Percentiles rank a stretch among this genome's conserved stretches.
Evolutionary conservation across 2,113 vertebrate species (phyloP).

Genomic region (Vulpes lagopus): DNA sequence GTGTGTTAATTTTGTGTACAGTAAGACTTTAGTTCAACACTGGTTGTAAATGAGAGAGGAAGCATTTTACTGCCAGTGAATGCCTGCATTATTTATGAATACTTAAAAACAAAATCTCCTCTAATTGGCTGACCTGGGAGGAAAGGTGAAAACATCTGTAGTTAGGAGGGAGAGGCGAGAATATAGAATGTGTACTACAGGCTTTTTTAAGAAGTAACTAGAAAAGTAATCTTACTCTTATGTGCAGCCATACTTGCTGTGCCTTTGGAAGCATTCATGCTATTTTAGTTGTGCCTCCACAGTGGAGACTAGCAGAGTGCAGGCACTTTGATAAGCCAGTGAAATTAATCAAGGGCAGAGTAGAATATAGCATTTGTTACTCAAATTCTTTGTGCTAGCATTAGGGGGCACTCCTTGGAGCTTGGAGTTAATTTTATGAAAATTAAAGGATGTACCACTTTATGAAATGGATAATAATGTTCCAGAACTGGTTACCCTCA

Average conservation of each 20-base stretch:
- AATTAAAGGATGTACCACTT: conserved; percentile 48
- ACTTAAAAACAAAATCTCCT: conserved; percentile 74
- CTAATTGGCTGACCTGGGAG: conserved; percentile 69
- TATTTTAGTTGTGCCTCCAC: not conserved
- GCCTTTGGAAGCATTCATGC: not conserved
- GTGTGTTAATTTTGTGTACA: conserved; percentile 87
- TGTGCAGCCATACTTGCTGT: not conserved
- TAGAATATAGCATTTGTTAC: not conserved
- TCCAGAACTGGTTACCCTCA: conserved; percentile 41
- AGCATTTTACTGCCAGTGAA: conserved; percentile 73
- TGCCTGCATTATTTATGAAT: conserved; percentile 78
- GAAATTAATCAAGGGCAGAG: not conserved
- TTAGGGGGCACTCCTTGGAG: not conserved
- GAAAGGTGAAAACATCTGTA: conserved; percentile 39
- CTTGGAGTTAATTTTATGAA: conserved; percentile 50
- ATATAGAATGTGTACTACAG: not conserved
- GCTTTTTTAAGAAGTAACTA: not conserved
- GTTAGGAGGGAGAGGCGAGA: not conserved
- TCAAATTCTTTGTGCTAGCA: not conserved
- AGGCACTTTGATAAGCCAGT: not conserved
- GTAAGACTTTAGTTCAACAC: conserved; percentile 82
- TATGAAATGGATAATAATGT: conserved; percentile 30
- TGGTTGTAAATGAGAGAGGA: conserved; percentile 84
- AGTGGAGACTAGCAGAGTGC: not conserved
- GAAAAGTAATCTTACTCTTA: not conserved